These are phyloP conservation scores for Takifugu bimaculatus DNA, from an alignment of 2,113 vertebrate species.

Conservation along the genomic window DNA sequence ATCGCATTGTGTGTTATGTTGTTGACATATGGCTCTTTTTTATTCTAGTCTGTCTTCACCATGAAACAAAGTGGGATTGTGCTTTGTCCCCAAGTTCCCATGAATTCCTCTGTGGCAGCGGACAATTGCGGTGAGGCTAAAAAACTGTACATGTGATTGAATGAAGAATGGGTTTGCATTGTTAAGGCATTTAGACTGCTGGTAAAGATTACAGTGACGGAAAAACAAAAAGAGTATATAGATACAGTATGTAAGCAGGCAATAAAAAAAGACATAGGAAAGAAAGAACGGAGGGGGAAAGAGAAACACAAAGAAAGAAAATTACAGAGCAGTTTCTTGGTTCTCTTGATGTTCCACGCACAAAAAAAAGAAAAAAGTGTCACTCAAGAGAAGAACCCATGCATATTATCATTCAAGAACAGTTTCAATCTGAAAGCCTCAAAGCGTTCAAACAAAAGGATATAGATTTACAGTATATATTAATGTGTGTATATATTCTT, in stretches of 20 bases:
- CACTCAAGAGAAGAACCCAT: slow-evolving; percentile 82
- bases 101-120: slow-evolving; percentile 89
- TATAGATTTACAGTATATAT: slow-evolving; percentile 78
- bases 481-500: slow-evolving; percentile 84
- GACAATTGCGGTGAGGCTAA: slow-evolving; percentile 87
- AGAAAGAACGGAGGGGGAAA: slow-evolving; percentile 82
- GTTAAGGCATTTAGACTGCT: slow-evolving; percentile 99
- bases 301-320: slow-evolving; percentile 75
- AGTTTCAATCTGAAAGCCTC: slow-evolving; percentile 87
- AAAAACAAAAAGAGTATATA: slow-evolving; percentile 80
- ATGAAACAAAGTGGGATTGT: slow-evolving; percentile 85
- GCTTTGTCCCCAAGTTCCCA: slow-evolving; percentile 86
- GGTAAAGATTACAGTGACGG: slow-evolving; percentile 97
- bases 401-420: slow-evolving; percentile 95
- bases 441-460: slow-evolving; percentile 81
- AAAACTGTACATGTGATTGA: slow-evolving; percentile 93
- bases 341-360: slow-evolving; percentile 65
- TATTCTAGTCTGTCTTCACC: slow-evolving; percentile 69
- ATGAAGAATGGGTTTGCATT: slow-evolving; percentile 96
- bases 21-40: slow-evolving; percentile 73
- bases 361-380: slow-evolving; percentile 47
- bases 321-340: slow-evolving; percentile 52
- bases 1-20: slow-evolving; percentile 52
- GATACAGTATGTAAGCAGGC: slow-evolving; percentile 84
- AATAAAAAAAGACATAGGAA: slow-evolving; percentile 82